Base-by-base conservation (phyloP, 2,888 invertebrate genomes). In the Ceraclea dissimilis region DNA sequence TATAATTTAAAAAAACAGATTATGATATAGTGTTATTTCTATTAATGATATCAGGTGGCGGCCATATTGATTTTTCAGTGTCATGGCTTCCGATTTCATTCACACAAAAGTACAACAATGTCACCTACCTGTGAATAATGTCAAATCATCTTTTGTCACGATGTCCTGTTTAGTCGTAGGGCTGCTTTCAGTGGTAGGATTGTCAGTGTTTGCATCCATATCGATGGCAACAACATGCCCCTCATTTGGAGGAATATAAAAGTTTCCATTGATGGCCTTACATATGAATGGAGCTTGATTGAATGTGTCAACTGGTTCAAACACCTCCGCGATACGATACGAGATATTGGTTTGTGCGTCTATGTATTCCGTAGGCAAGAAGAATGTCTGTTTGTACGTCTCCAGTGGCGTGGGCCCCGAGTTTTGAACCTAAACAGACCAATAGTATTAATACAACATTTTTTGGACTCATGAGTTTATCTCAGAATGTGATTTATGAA, bases 381-480 rank as follows among this genome's bases (percentile, higher is more conserved):
- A 62, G 34, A 60, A 59, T 17, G 33, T 26, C 11, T 60, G 49
- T 2, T 50, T 34, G 22, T 59, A 34, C 6, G 21, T 33, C 34
- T 57, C 49, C 20, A 58, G 43, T 51, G 56, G 21, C 33, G 62
- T 55, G 8, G 58, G 59, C 2, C 62, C 62, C 18, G 55, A 47
- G 52, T 62, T 62, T 26, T 55, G 17, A 43, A 62, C 54, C 62
- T 62, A n/a, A n/a, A n/a, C n/a, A n/a, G n/a, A n/a, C n/a, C n/a
- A n/a, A n/a, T n/a, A n/a, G n/a, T n/a, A n/a, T n/a, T n/a, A n/a
- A n/a, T n/a, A n/a, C n/a, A n/a, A n/a, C n/a, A n/a, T n/a, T n/a
- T n/a, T n/a, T n/a, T n/a, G n/a, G n/a, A n/a, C n/a, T n/a, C n/a
- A n/a, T n/a, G n/a, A n/a, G n/a, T n/a, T n/a, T n/a, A n/a, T n/a